These are phyloP conservation scores for Delia radicum DNA, from an alignment of 1,140 invertebrate species.

Conservation along the genomic window DNA sequence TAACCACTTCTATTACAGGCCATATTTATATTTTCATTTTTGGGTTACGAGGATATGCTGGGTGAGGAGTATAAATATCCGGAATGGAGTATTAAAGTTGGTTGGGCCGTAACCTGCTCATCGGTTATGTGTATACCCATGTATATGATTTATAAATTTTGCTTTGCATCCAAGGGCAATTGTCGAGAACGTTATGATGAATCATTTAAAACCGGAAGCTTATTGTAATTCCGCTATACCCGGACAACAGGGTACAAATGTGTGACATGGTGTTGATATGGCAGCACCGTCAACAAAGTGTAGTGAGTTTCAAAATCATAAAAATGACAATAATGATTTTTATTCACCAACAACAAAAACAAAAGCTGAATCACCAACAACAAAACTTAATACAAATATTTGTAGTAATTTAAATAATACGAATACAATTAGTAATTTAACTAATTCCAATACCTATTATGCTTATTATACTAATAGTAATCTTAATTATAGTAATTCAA, in stretches of 20 bases:
- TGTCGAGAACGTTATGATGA: conserved; percentile 40
- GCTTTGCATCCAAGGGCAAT: conserved; percentile 68
- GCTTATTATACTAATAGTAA: conserved; percentile 51
- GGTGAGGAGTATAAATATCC: conserved; percentile 90
- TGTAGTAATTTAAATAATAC: conserved; percentile 25
- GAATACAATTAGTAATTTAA: conserved; percentile 26
- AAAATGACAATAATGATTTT: not conserved
- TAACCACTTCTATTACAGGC: conserved; percentile 60
- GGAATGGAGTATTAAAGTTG: conserved; percentile 83
- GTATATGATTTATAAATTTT: conserved; percentile 81
- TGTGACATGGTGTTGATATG: conserved; percentile 48
- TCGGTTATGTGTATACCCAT: conserved; percentile 90
- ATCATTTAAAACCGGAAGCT: conserved; percentile 42
- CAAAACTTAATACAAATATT: conserved; percentile 18
- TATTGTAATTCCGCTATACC: conserved; percentile 46
- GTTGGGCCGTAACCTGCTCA: conserved; percentile 88
- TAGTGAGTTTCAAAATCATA: conserved; percentile 9
- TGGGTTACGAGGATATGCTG: conserved; percentile 83
- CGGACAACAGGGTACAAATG: conserved; percentile 53
- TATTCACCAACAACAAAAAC: conserved; percentile 47
- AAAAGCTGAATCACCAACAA: conserved; percentile 22
- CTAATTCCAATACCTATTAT: conserved; percentile 42
- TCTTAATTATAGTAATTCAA: conserved; percentile 25
- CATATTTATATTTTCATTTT: conserved; percentile 88
- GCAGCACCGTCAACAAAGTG: not conserved